Evolutionary conservation across 2,888 invertebrate genomes (phyloP).

Genomic region (Synergus gifuensis): DNA sequence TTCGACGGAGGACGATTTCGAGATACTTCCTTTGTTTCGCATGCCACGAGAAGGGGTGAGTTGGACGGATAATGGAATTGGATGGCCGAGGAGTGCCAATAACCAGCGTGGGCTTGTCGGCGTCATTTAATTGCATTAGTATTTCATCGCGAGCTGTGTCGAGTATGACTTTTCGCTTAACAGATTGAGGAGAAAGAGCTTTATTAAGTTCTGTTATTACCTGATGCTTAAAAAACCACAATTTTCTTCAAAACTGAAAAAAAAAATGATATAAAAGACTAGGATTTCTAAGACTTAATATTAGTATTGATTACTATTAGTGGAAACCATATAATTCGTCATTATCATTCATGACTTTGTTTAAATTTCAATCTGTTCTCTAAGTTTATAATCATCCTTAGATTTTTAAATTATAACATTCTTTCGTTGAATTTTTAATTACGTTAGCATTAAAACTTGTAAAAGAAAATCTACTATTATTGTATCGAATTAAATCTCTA

Average conservation of each 20-base stretch:
- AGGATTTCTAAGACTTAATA: neutral
- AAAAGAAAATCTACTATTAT: too few species aligned
- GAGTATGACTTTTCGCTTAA: conserved; percentile 59
- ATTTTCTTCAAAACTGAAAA: neutral
- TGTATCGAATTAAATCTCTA: too few species aligned
- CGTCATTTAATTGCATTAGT: conserved; percentile 75
- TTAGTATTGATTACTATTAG: too few species aligned
- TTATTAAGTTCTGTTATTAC: neutral
- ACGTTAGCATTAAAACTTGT: too few species aligned
- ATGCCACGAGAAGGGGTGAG: conserved; percentile 45
- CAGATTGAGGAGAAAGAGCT: conserved; percentile 8
- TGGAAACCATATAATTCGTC: too few species aligned
- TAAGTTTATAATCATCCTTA: too few species aligned
- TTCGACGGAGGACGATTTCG: conserved; percentile 27
- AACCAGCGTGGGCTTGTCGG: conserved; percentile 72
- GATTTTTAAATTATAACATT: too few species aligned
- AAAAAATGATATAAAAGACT: neutral
- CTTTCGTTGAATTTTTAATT: too few species aligned
- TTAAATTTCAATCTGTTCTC: too few species aligned
- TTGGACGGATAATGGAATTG: conserved; percentile 72
- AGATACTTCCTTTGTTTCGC: conserved; percentile 65
- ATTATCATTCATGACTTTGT: too few species aligned
- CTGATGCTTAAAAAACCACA: neutral
- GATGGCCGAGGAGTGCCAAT: conserved; percentile 74
- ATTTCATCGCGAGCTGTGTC: conserved; percentile 67